Base-by-base conservation (phyloP, 2,888 invertebrate genomes). In the Thereva unica region DNA sequence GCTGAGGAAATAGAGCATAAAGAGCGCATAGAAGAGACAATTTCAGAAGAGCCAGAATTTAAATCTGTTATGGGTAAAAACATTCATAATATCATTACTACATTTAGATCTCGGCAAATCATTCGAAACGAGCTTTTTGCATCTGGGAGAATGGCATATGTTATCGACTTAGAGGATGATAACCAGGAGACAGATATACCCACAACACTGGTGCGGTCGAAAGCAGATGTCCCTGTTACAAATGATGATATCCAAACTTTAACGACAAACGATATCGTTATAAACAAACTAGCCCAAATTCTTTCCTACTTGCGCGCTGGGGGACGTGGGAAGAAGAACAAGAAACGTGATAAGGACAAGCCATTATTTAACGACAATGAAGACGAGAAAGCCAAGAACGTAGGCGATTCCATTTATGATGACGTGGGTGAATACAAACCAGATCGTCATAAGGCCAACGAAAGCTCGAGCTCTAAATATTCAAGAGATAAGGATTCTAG, bases 91-190 rank as follows among this genome's bases (percentile, higher is more conserved):
- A 71, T 78, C 4, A 72, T 81, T 9, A 74, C 77, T 71, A 71
- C 76, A 0, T 85, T 87, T 78, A 89, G 90, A 72, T 89, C 89
- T 0, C 88, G 90, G 69, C 87, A 88, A 69, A 85, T 93, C 42
- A 86, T 88, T 47, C 85, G 93, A 65, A 95, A 95, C 78, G 98
- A 98, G 75, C 80, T 97, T 67, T 99, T 98, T 82, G 89, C 91
- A 1, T 92, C 97, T 0, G 95, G 97, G 0, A 87, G 99, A 49
- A 99, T 98, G 97, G 99, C 99, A 0, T 99, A 99, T 78, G 92
- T 97, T 0, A 95, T 98, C 44, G 98, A 99, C 74, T 82, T 99
- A 73, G 95, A 95, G 63, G 95, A 95, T 71, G 95, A 95, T 67
- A 84, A 93, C 71, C 87, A 88, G 1, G 93, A 95, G 72, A 87